Evolutionary conservation across 1,140 invertebrate species (phyloP), one percentile per base, ranked within the genome.

Genomic region (Neodiprion lecontei): DNA sequence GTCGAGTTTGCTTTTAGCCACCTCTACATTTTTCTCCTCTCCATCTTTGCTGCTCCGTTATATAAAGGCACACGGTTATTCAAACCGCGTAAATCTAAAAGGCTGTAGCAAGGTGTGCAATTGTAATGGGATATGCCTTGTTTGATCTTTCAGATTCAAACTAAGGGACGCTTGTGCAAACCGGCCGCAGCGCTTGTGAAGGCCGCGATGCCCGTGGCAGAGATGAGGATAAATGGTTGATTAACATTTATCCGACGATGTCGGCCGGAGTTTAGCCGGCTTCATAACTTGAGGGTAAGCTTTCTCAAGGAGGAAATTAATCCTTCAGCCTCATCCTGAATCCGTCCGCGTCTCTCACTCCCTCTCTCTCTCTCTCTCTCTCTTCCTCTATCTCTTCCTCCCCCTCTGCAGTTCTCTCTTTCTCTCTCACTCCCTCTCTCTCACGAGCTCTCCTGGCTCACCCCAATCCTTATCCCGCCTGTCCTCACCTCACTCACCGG

Each of bases 231-330:
- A 69, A 69, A 69, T 69, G 67, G 21, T 69, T 69, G 67, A 69
- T 69, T 69, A 69, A 69, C 67, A 69, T 69, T 69, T 69, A 69
- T 69, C 67, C 67, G 67, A 69, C 67, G 67, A 69, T 69, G 67
- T 47, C 67, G 67, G 23, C 11, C 67, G 40, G 67, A 69, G 67
- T 69, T 69, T 69, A 47, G 67, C 21, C 21, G 67, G 67, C 67
- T 69, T 69, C 67, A 69, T 47, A 69, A 69, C 67, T 69, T 47
- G 67, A 12, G 40, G 67, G 17, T 69, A 69, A 69, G 67, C 67
- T 69, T 69, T 69, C 67, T 69, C 67, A 69, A 69, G 67, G 67
- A 69, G 67, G 67, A 69, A 69, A 69, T 69, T 69, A 69, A 69
- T 69, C 67, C 67, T 69, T 69, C 67, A 69, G 40, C 7, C 67